Evolutionary conservation across 1,140 invertebrate genomes (phyloP), one percentile per base, ranked within the genome.

Genomic region (Calliphora vicina): DNA sequence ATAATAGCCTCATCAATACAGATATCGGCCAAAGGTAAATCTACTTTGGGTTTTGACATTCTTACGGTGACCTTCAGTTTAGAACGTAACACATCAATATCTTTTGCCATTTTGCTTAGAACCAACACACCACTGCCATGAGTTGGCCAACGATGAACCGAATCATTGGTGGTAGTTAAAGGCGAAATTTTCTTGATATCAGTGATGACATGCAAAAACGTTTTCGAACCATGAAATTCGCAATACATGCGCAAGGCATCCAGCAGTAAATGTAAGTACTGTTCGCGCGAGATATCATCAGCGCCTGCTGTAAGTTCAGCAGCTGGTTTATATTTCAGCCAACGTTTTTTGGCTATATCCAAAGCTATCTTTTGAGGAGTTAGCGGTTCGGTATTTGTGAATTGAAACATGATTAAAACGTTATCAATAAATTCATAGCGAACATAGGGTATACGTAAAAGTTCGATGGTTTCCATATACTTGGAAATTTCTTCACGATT

Each of bases 341-440:
- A 84, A 57, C 80, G 72, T 12, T 82, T 84, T 71, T 84, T 84
- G n/a, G 42, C 35, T 20, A 84, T 45, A 29, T 84, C 81, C 8
- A 82, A n/a, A 12, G 78, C 74, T 20, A 84, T 78, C 43, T 84
- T 84, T 57, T 82, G 61, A 13, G 84, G 84, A 12, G 76, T 61
- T 23, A 83, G 67, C 15, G 80, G 43, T 20, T 72, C 81, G 6
- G 20, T 50, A n/a, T 78, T 76, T 13, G 83, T 42, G 43, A 80
- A 82, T 27, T 80, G 61, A 61, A 84, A 84, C 42, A 82, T 50
- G 15, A 83, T 61, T 25, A 84, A 43, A 80, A 84, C 83, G 15
- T 81, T 57, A 81, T 85, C 83, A 9, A 85, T 85, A 25, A 83
- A 85, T 20, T 83, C 83, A 42, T 82, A 85, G 20, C 84, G 84